phyloP scores from a whole-genome alignment of 2,797 vertebrate species.

The Epinephelus coioides region DNA sequence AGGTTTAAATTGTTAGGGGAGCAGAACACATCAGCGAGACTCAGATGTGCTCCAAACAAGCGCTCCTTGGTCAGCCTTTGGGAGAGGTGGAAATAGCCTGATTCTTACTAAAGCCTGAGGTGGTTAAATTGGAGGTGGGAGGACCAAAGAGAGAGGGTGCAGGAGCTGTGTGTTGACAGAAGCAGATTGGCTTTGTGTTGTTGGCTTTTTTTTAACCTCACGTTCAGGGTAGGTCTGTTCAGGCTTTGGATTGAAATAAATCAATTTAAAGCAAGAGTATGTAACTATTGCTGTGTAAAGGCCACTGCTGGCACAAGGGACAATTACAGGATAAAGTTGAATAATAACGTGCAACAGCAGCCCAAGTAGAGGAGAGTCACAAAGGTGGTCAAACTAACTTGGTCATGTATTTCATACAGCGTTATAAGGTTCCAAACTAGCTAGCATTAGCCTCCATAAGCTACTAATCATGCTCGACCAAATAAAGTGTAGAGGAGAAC shows the following conservation, averaged over 20 bases:
- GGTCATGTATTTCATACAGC: not conserved
- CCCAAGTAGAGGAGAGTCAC: not conserved
- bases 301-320: not conserved
- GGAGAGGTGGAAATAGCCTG: slow-evolving; percentile 15
- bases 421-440: not conserved
- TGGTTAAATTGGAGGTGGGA: slow-evolving; percentile 19
- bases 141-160: slow-evolving; percentile 14
- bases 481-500: not conserved
- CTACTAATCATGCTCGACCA: not conserved
- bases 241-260: slow-evolving; percentile 1
- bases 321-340: not conserved
- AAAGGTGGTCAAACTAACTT: not conserved
- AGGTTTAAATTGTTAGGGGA: slow-evolving; percentile 45
- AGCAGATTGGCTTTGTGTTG: not conserved
- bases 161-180: slow-evolving; percentile 15
- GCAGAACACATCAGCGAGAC: slow-evolving; percentile 31
- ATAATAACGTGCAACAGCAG: not conserved
- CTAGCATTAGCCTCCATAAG: not conserved
- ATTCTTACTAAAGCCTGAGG: slow-evolving; percentile 21
- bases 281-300: not conserved
- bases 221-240: not conserved
- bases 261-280: not conserved
- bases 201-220: not conserved
- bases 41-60: slow-evolving; percentile 43
- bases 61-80: slow-evolving; percentile 20